A percentile compares a stretch with the other conserved stretches of the same genome.
phyloP scores from a whole-genome alignment of 1,140 invertebrate species.

The Drosophila miranda region DNA sequence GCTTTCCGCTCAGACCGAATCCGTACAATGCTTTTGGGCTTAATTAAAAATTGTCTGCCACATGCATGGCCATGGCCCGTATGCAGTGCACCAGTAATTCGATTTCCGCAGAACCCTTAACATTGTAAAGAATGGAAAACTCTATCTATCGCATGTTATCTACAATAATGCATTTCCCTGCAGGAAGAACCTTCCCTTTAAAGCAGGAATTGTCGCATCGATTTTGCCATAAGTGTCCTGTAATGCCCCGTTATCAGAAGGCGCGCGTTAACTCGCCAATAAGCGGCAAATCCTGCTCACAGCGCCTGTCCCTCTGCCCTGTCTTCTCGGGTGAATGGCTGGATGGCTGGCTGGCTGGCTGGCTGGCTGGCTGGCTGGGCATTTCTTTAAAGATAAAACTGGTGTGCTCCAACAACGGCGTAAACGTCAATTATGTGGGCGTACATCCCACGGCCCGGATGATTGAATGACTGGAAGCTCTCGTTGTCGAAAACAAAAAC shows the following conservation, averaged over 20 bases:
- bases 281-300: constrained; percentile 55
- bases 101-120: constrained; percentile 1
- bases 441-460: constrained; percentile 36
- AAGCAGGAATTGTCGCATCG: constrained; percentile 25
- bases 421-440: constrained; percentile 69
- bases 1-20: background rate
- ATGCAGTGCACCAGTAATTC: constrained; percentile 29
- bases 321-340: constrained; percentile 4
- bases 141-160: too few relatives aligned
- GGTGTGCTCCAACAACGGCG: constrained; percentile 34
- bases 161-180: too few relatives aligned
- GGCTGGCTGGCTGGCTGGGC: background rate
- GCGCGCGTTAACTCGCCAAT: constrained; percentile 50
- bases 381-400: constrained; percentile 58
- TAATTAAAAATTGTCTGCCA: constrained; percentile 42
- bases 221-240: constrained; percentile 27
- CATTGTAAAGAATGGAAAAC: too few relatives aligned
- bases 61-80: background rate
- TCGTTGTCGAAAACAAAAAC: constrained; percentile 52
- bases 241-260: constrained; percentile 38
- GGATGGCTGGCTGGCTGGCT: background rate
- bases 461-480: constrained; percentile 58
- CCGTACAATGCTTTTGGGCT: constrained; percentile 19
- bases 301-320: constrained; percentile 9
- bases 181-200: background rate